These are phyloP conservation scores for Laterallus jamaicensis DNA, from an alignment of 2,113 vertebrate species.

Conservation along the genomic window DNA sequence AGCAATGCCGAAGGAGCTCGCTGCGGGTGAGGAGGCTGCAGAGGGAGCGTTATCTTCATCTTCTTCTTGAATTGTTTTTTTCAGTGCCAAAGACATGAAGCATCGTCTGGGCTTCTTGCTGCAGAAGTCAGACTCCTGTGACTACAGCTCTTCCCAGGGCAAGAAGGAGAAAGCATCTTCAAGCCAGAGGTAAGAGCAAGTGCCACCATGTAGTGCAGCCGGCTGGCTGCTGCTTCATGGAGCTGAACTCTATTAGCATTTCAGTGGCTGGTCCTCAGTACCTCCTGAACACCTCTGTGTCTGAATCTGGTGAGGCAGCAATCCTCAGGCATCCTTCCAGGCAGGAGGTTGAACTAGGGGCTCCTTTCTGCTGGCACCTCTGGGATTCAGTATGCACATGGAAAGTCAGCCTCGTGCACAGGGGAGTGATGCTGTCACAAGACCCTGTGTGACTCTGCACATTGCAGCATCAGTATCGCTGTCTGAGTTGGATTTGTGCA, in stretches of 20 bases:
- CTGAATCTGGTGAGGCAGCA: background rate
- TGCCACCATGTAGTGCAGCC: background rate
- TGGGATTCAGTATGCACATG: background rate
- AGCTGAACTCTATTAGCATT: background rate
- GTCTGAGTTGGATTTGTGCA: background rate
- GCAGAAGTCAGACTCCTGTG: conserved; percentile 86
- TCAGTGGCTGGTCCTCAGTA: background rate
- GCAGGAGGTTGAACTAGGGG: background rate
- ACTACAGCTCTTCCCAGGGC: conserved; percentile 74
- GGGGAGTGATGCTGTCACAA: background rate
- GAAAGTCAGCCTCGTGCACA: background rate
- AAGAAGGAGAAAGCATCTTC: conserved; percentile 77
- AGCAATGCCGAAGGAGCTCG: background rate
- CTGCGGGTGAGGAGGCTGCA: background rate
- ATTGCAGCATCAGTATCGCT: background rate
- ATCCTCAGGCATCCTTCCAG: background rate
- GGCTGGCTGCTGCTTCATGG: background rate
- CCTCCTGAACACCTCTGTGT: background rate
- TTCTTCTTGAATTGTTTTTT: background rate
- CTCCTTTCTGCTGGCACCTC: background rate
- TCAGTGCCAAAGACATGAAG: conserved; percentile 94
- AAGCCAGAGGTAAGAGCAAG: conserved; percentile 80
- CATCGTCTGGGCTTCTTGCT: conserved; percentile 90
- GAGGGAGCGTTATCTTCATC: background rate
- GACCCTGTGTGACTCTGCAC: background rate